Conservation (phyloP, 2,797 vertebrate species). For the Mycteria americana region DNA sequence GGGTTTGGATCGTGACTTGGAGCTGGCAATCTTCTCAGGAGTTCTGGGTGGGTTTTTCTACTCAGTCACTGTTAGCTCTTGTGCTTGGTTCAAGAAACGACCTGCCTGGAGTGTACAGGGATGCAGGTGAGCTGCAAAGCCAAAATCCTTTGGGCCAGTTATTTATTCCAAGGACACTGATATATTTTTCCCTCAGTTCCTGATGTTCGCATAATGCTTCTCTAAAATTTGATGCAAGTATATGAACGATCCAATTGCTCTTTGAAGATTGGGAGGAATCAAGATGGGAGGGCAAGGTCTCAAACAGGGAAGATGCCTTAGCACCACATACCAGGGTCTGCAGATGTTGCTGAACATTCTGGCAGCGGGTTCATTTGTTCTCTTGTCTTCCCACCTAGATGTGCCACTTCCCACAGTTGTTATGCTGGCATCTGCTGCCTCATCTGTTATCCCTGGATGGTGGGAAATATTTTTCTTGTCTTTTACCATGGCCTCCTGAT, state of each 20-base stretch:
- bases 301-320: not conserved
- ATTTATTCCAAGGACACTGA: not conserved
- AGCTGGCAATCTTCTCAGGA: not conserved
- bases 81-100: not conserved
- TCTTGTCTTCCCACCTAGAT: not conserved
- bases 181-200: not conserved
- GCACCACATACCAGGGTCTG: not conserved
- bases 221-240: not conserved
- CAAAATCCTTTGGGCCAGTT: not conserved
- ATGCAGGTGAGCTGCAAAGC: not conserved
- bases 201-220: not conserved
- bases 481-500: not conserved
- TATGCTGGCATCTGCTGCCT: not conserved
- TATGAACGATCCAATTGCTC: not conserved
- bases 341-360: not conserved
- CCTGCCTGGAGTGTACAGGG: not conserved
- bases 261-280: not conserved
- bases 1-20: not conserved
- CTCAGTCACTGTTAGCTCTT: not conserved
- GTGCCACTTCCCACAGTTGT: not conserved
- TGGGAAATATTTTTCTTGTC: not conserved
- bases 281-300: not conserved
- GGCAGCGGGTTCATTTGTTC: rapidly evolving
- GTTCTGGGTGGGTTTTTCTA: not conserved
- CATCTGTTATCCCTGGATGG: not conserved